Evolutionary conservation across 2,113 vertebrate species (phyloP), one percentile per base, ranked within the genome.

Genomic region (Lagopus leucura): DNA sequence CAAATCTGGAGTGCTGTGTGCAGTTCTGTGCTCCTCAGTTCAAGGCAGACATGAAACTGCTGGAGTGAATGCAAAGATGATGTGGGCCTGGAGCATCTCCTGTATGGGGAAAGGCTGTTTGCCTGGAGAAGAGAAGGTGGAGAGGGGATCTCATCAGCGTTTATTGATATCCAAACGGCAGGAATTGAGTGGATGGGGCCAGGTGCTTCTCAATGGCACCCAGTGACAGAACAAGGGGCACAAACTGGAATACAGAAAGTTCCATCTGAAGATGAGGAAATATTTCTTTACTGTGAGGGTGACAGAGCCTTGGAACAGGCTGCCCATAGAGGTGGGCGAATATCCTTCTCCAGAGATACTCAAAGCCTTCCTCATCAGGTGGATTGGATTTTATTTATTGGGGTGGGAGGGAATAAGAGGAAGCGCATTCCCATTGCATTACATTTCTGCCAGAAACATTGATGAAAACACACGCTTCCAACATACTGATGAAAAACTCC

Each of bases 401-500:
- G 38, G 24, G 60, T 11, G 17, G 30, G 50, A 52, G 50, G 13
- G 93, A 84, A 50, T 28, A 81, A 79, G 75, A 94, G 87, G 84
- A 92, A 87, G n/a, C n/a, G 32, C 25, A 67, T 79, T 73, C 78
- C 74, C 63, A 76, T 13, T 11, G 10, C 40, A 47, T 7, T 17
- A 73, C 40, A 73, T 25, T 85, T 60, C 50, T 91, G 75, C 60
- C 89, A 93, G 70, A 73, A 94, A 55, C n/a, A 42, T 67, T 54
- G 15, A 73, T 32, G 55, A 45, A 82, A 82, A 83, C 54, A 79
- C 30, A 71, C 54, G 40, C 86, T 76, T 73, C 89, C 81, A 82
- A 75, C 54, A 84, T 8, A 47, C 8, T 55, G 72, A 84, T 12
- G 28, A 91, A 95, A 80, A 93, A 74, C 76, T 73, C 78, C 64